Percentiles rank a stretch among this genome's conserved stretches.
phyloP scores from a whole-genome alignment of 2,797 vertebrate species.

The Enteromius mattozi region DNA sequence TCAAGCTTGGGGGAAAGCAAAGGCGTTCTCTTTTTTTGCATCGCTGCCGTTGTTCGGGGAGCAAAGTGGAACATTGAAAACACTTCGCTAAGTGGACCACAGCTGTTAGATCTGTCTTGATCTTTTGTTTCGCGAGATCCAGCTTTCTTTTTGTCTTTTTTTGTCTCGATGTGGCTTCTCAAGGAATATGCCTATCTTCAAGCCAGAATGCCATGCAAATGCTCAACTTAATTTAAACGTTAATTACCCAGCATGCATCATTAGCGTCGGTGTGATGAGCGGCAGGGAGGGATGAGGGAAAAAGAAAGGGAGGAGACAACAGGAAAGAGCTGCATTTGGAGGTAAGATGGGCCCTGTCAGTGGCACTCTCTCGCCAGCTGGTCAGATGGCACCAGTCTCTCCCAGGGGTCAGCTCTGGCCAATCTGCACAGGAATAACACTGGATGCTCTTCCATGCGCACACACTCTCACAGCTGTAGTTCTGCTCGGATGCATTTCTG shows the following conservation, averaged over 20 bases:
- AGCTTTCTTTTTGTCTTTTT: constrained; percentile 7
- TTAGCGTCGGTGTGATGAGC: constrained; percentile 72
- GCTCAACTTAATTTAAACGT: constrained; percentile 73
- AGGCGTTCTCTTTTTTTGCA: constrained; percentile 37
- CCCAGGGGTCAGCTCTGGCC: constrained; percentile 72
- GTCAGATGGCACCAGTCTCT: constrained; percentile 69
- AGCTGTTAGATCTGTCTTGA: constrained; percentile 2
- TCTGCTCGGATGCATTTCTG: constrained; percentile 12
- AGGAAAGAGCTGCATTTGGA: constrained; percentile 37
- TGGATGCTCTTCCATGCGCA: constrained; percentile 59
- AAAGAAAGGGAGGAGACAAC: background rate
- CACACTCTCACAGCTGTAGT: constrained; percentile 16
- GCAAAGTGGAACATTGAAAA: constrained; percentile 38
- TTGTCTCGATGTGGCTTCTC: background rate
- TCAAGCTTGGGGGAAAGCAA: constrained; percentile 35
- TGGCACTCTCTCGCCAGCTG: constrained; percentile 68
- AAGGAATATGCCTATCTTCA: constrained; percentile 30
- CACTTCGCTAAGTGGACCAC: constrained; percentile 10
- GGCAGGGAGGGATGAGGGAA: constrained; percentile 22
- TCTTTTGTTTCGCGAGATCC: background rate
- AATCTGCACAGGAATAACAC: constrained; percentile 77
- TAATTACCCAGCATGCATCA: constrained; percentile 79
- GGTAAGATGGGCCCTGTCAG: constrained; percentile 53
- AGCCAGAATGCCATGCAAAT: constrained; percentile 68
- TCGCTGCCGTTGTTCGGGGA: constrained; percentile 53